A percentile compares a stretch with the other conserved stretches of the same genome.
Evolutionary conservation across 2,113 vertebrate species (phyloP).

Genomic region (Forbesichthys agassizii): DNA sequence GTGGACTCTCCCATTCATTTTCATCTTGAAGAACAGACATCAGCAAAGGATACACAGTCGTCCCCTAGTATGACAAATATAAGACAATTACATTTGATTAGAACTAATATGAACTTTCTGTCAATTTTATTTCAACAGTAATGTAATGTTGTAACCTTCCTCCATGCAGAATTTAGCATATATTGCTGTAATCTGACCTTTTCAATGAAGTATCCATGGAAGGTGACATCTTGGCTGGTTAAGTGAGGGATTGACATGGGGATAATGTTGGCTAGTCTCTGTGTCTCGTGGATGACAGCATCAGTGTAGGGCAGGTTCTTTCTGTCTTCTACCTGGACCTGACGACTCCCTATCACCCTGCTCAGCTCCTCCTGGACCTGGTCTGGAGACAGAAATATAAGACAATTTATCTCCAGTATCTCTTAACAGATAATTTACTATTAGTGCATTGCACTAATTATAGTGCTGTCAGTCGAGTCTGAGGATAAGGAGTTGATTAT

Average conservation of each 20-base stretch:
- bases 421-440: too few relatives aligned
- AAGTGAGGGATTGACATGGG: constrained; percentile 56
- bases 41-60: constrained; percentile 64
- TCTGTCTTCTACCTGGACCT: constrained; percentile 55
- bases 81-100: background rate
- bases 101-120: too few relatives aligned
- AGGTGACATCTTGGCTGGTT: constrained; percentile 52
- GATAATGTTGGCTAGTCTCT: constrained; percentile 63
- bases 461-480: constrained; percentile 37
- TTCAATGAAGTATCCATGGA: constrained; percentile 57
- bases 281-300: constrained; percentile 74
- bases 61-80: constrained; percentile 48
- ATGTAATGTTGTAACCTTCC: background rate
- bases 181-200: constrained; percentile 15
- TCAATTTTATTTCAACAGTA: background rate
- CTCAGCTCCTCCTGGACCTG: constrained; percentile 70
- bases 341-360: constrained; percentile 56
- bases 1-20: constrained; percentile 69
- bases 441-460: too few relatives aligned
- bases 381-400: constrained; percentile 31
- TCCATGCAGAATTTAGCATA: background rate
- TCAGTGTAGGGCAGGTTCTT: constrained; percentile 66
- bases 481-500: background rate
- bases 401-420: too few relatives aligned
- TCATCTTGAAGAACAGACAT: constrained; percentile 71